Conservation (phyloP, 2,113 vertebrate genomes). For the Eleginops maclovinus region DNA sequence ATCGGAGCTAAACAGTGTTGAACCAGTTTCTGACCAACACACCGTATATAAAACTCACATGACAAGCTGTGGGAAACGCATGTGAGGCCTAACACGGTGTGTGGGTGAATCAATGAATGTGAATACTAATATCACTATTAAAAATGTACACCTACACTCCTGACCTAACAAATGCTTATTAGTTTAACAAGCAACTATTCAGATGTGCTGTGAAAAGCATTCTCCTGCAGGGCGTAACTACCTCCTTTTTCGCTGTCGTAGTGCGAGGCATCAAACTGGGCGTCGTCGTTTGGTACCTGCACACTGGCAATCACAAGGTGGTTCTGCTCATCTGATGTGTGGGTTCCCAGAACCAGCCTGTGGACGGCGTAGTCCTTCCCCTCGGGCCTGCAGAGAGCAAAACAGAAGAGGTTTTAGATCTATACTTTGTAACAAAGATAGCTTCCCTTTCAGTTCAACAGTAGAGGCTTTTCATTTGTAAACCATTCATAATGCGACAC, state of each 20-base stretch:
- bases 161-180: background rate
- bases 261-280: constrained; percentile 91
- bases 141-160: background rate
- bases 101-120: background rate
- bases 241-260: constrained; percentile 95
- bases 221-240: constrained; percentile 65
- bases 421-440: too few species aligned
- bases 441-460: background rate
- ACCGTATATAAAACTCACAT: too few species aligned
- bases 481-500: too few species aligned
- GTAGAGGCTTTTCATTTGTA: background rate
- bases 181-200: background rate
- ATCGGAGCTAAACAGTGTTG: background rate
- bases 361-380: constrained; percentile 94
- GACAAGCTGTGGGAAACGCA: too few species aligned
- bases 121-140: background rate
- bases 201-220: background rate
- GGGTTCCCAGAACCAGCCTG: constrained; percentile 92
- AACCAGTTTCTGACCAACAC: background rate
- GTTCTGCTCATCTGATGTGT: constrained; percentile 96
- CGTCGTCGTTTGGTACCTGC: constrained; percentile 93
- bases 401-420: background rate
- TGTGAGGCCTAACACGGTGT: too few species aligned
- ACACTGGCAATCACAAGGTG: constrained; percentile 95
- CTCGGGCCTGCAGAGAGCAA: constrained; percentile 85